Evolutionary conservation across 1,140 invertebrate genomes (phyloP).

Genomic region (Ruditapes philippinarum): DNA sequence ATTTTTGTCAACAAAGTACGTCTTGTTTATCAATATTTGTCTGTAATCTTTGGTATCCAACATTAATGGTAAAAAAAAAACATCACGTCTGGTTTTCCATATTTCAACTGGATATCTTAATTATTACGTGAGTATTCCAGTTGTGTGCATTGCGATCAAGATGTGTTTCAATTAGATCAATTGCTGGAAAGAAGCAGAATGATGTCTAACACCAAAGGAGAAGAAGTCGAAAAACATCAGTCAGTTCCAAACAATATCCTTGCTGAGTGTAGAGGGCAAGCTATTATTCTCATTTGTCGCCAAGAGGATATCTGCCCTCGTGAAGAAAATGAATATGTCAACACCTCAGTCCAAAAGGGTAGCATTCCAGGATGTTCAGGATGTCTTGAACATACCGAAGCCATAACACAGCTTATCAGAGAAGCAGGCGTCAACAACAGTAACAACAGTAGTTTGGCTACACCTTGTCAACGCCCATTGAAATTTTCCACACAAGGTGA

Average conservation of each 20-base stretch:
- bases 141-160: no score
- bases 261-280: constrained; percentile 40
- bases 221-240: no score
- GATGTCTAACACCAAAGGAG: no score
- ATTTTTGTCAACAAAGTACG: no score
- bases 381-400: constrained; percentile 34
- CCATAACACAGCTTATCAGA: background rate
- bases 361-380: constrained; percentile 41
- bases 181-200: no score
- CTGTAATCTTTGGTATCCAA: no score
- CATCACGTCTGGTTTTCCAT: no score
- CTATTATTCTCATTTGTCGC: background rate
- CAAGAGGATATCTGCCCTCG: background rate
- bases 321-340: constrained; percentile 6
- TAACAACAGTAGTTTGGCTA: background rate
- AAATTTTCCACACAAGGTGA: background rate
- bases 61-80: no score
- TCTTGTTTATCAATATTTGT: no score
- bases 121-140: no score
- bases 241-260: constrained; percentile 53
- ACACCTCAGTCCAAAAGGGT: constrained; percentile 49
- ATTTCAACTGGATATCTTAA: no score
- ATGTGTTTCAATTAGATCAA: no score
- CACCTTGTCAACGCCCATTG: constrained; percentile 4
- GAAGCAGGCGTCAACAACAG: constrained; percentile 21